phyloP scores from a whole-genome alignment of 2,888 invertebrate genomes.

The Melieria picta region DNA sequence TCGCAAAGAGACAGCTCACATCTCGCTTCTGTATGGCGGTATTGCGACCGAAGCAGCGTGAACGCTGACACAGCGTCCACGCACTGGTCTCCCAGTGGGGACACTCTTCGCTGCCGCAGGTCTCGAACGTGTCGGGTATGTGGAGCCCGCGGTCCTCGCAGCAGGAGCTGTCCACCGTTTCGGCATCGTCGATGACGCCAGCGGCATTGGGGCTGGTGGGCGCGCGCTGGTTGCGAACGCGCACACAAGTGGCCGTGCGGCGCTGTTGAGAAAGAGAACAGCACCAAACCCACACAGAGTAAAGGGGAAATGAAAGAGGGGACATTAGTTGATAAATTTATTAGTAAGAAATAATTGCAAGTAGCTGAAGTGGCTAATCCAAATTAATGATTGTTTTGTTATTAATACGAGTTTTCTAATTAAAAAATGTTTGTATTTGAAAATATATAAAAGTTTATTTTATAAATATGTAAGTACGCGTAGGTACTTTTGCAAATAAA shows the following conservation, averaged over 20 bases:
- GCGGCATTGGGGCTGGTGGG: slow-evolving; percentile 5
- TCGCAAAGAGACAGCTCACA: slow-evolving; percentile 67
- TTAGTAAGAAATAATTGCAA: background rate
- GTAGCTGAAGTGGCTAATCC: background rate
- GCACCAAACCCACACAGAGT: no score
- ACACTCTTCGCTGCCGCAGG: slow-evolving; percentile 76
- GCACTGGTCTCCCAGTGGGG: slow-evolving; percentile 77
- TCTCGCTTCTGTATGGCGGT: slow-evolving; percentile 81
- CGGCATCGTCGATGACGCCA: slow-evolving; percentile 46
- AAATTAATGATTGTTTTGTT: no score
- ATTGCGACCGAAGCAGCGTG: slow-evolving; percentile 80
- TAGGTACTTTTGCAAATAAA: no score
- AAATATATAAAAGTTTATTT: no score
- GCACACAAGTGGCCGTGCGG: slow-evolving; percentile 57
- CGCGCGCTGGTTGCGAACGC: slow-evolving; percentile 41
- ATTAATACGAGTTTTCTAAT: background rate
- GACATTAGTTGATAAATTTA: slow-evolving; percentile 19
- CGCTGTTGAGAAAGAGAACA: slow-evolving; percentile 49
- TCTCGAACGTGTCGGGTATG: slow-evolving; percentile 72
- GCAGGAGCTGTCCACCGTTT: slow-evolving; percentile 71
- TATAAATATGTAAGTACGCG: no score
- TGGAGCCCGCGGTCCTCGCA: slow-evolving; percentile 78
- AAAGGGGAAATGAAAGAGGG: background rate
- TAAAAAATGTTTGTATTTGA: background rate
- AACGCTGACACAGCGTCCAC: slow-evolving; percentile 79